Percentiles rank a stretch among this genome's conserved stretches.
Evolutionary conservation across 2,797 vertebrate species (phyloP).

Genomic region (Oryzias sinensis): DNA sequence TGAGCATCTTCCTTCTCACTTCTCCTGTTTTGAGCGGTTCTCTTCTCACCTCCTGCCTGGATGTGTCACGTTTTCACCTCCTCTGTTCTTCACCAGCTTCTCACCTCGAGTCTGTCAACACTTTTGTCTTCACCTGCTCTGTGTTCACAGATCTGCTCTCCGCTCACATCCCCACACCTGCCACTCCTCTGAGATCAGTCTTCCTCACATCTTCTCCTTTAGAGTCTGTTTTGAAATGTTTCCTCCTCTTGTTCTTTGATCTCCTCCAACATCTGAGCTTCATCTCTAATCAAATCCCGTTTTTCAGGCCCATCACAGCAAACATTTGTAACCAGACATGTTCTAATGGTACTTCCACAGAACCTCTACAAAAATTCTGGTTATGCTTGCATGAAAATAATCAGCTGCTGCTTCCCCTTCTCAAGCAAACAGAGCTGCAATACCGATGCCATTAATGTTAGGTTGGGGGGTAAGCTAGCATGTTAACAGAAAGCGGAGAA

Average conservation of each 20-base stretch:
- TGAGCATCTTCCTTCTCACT: constrained; percentile 13
- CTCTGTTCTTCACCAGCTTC: constrained; percentile 25
- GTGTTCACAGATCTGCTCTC: constrained; percentile 21
- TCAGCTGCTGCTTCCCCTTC: background rate
- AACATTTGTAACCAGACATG: no score
- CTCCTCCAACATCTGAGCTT: background rate
- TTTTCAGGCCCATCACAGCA: background rate
- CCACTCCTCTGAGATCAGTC: background rate
- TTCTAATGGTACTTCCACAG: no score
- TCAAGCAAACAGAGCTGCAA: no score
- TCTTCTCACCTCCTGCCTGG: constrained; percentile 18
- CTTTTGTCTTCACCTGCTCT: constrained; percentile 23
- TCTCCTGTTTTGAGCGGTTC: constrained; percentile 18
- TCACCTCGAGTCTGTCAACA: constrained; percentile 22
- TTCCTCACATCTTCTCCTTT: no score
- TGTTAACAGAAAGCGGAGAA: no score
- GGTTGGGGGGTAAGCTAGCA: no score
- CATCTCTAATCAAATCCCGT: background rate
- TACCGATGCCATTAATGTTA: no score
- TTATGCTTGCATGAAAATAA: background rate
- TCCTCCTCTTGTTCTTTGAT: no score
- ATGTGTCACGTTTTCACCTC: constrained; percentile 9
- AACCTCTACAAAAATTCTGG: no score
- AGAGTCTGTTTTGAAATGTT: no score
- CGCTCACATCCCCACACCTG: background rate